Percentiles rank a stretch among this genome's conserved stretches.
Evolutionary conservation across 2,797 vertebrate species (phyloP).

Genomic region (Myotis planiceps): DNA sequence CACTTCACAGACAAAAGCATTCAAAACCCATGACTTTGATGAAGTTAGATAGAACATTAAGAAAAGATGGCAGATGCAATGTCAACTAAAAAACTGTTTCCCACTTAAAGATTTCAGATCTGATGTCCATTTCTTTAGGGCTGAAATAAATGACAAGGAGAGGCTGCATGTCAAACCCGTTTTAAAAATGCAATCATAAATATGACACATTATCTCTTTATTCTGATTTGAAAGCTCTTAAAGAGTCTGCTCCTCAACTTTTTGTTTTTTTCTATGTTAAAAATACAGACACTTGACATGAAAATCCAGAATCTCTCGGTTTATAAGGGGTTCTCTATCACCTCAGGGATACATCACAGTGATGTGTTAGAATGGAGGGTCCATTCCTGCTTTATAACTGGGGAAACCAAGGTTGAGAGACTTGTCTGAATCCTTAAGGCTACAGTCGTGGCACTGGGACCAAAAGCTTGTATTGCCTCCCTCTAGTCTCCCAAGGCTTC

Average conservation of each 20-base stretch:
- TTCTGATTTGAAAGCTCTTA: neutral
- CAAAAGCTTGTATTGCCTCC: neutral
- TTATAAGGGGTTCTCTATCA: neutral
- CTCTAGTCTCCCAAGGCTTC: neutral
- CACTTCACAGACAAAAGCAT: neutral
- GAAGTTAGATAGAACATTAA: neutral
- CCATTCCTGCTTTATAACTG: neutral
- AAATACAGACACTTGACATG: neutral
- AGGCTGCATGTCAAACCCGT: neutral
- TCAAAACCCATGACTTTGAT: neutral
- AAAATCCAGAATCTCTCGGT: neutral
- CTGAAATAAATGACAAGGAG: neutral
- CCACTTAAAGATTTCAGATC: neutral
- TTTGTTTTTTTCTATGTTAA: neutral
- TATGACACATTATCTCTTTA: neutral
- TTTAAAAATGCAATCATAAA: neutral
- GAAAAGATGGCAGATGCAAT: neutral
- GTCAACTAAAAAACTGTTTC: neutral
- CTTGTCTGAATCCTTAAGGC: neutral
- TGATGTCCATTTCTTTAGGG: neutral
- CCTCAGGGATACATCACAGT: rapidly evolving
- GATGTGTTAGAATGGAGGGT: neutral
- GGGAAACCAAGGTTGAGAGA: neutral
- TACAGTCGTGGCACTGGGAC: neutral
- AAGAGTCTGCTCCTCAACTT: neutral